A percentile compares a stretch with the other conserved stretches of the same genome.
Evolutionary conservation across 2,888 invertebrate genomes (phyloP).

Genomic region (Chydorus sphaericus): DNA sequence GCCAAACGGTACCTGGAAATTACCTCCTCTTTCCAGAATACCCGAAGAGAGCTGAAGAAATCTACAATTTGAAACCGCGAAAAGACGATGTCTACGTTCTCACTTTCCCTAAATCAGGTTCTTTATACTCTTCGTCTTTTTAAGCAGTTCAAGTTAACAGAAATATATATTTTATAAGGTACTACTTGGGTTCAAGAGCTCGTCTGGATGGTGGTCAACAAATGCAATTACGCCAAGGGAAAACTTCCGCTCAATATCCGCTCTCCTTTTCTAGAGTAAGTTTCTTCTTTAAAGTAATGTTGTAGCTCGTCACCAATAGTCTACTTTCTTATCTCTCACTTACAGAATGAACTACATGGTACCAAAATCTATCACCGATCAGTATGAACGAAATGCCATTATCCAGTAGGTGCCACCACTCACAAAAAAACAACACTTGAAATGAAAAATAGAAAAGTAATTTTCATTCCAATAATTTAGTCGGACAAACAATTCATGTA

Average conservation of each 20-base stretch:
- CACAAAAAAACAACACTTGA: no score
- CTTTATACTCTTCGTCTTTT: no score
- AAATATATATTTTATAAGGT: neutral
- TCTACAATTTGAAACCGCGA: constrained; percentile 7
- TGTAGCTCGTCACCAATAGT: no score
- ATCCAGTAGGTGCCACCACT: neutral
- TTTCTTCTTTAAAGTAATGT: no score
- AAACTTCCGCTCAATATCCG: constrained; percentile 1
- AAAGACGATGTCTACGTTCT: constrained; percentile 2
- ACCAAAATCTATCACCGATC: neutral
- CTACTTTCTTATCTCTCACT: neutral
- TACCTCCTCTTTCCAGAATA: neutral
- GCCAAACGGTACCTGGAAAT: neutral
- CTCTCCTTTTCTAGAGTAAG: constrained; percentile 4
- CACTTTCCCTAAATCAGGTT: constrained; percentile 9
- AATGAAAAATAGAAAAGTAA: neutral
- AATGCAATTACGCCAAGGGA: constrained; percentile 1
- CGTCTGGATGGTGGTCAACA: neutral
- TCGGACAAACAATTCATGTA: neutral
- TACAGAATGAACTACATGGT: constrained; percentile 1
- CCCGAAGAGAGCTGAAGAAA: neutral
- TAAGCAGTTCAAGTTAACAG: no score
- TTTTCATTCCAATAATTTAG: neutral
- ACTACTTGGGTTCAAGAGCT: constrained; percentile 8
- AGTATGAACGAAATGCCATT: neutral